A percentile compares a stretch with the other conserved stretches of the same genome.
These are phyloP conservation scores for Lycaon pictus DNA, from an alignment of 2,113 vertebrate genomes.

Conservation along the genomic window DNA sequence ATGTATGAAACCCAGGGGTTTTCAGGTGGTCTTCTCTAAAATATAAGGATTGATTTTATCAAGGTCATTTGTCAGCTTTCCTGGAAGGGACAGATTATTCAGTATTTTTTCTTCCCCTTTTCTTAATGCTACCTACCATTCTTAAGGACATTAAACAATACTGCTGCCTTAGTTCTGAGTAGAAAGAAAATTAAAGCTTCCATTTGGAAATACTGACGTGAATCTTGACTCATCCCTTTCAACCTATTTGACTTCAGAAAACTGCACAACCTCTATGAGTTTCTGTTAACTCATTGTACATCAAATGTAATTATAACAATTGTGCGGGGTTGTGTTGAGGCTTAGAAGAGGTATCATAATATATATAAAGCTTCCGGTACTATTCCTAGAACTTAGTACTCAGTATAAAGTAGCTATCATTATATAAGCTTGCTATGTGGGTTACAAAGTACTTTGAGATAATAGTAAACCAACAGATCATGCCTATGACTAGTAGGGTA, in stretches of 20 bases:
- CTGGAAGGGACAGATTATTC: neutral
- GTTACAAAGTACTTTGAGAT: conserved; percentile 7
- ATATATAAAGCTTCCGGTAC: neutral
- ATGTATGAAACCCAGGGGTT: neutral
- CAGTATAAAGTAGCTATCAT: neutral
- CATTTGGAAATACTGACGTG: neutral
- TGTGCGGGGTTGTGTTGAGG: neutral
- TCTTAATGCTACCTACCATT: neutral
- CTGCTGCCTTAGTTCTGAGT: neutral
- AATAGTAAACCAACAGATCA: neutral
- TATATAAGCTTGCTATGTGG: neutral
- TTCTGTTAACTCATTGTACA: neutral
- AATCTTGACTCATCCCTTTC: neutral
- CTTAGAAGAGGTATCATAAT: neutral
- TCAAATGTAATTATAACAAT: neutral
- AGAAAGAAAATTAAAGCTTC: conserved; percentile 7
- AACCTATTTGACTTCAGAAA: conserved; percentile 18
- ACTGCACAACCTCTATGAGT: neutral
- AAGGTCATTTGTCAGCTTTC: neutral
- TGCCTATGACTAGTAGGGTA: neutral
- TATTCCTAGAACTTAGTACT: conserved; percentile 30
- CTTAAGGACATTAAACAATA: neutral
- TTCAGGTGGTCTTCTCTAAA: neutral
- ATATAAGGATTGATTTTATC: neutral
- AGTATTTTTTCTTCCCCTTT: neutral